phyloP scores from a whole-genome alignment of 2,888 invertebrate genomes.

The Selenia dentaria region DNA sequence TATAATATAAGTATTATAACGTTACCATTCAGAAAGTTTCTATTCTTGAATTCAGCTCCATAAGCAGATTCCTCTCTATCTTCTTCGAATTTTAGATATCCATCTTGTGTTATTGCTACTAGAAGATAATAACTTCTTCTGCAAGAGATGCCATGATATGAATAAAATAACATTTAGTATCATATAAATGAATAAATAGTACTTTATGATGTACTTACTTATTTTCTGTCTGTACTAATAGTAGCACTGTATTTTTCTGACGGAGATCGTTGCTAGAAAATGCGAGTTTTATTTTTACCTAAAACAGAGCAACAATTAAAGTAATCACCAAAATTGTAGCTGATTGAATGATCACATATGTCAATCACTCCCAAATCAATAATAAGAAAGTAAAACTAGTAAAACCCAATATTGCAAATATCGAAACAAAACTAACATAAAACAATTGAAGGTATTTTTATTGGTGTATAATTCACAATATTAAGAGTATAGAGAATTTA shows the following conservation, averaged over 20 bases:
- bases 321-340: no score
- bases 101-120: constrained; percentile 92
- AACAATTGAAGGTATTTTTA: no score
- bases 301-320: constrained; percentile 24
- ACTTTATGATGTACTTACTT: constrained; percentile 80
- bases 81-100: constrained; percentile 93
- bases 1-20: no score
- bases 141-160: neutral
- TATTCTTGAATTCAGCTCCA: constrained; percentile 90
- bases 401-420: no score
- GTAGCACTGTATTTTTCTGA: constrained; percentile 90
- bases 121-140: constrained; percentile 93
- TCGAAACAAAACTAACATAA: no score
- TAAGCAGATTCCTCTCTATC: constrained; percentile 90
- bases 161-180: neutral
- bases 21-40: constrained; percentile 93
- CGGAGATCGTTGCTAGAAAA: constrained; percentile 93
- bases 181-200: neutral
- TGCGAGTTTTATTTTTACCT: constrained; percentile 93
- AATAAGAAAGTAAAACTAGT: no score
- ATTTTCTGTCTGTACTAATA: constrained; percentile 93
- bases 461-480: no score
- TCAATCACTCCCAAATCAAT: no score
- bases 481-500: no score
- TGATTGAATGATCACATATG: no score